phyloP scores from a whole-genome alignment of 2,113 vertebrate genomes.

The Petromus typicus region DNA sequence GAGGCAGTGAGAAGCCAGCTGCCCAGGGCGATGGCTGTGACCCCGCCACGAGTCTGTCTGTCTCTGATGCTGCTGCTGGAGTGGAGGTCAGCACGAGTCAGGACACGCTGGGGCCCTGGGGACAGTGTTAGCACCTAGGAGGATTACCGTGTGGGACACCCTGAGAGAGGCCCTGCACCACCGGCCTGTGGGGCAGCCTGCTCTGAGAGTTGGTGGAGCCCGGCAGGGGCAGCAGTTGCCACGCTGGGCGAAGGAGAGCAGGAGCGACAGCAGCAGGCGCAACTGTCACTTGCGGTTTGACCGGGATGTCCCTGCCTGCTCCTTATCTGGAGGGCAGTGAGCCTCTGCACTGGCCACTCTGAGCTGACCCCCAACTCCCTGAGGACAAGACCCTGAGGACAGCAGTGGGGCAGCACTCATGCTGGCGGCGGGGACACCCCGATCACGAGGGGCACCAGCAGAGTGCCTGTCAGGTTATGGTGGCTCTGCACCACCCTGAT shows the following conservation, averaged over 20 bases:
- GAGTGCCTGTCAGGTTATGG: fast-evolving
- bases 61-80: not conserved
- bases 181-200: too few species aligned
- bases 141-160: too few species aligned
- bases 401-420: not conserved
- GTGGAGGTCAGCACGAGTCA: too few species aligned
- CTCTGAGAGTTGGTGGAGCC: not conserved
- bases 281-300: not conserved
- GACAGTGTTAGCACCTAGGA: too few species aligned
- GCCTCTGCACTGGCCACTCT: too few species aligned
- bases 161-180: too few species aligned
- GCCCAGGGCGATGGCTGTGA: not conserved
- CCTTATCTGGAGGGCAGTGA: not conserved
- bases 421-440: not conserved
- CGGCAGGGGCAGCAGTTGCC: too few species aligned
- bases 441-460: not conserved
- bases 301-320: too few species aligned
- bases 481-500: too few species aligned
- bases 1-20: not conserved
- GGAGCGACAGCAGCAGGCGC: not conserved
- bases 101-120: too few species aligned
- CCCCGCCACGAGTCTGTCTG: not conserved
- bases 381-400: not conserved
- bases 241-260: not conserved
- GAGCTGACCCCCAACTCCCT: not conserved